Base-by-base conservation (phyloP, 2,113 vertebrate species). In the Salminus brasiliensis region DNA sequence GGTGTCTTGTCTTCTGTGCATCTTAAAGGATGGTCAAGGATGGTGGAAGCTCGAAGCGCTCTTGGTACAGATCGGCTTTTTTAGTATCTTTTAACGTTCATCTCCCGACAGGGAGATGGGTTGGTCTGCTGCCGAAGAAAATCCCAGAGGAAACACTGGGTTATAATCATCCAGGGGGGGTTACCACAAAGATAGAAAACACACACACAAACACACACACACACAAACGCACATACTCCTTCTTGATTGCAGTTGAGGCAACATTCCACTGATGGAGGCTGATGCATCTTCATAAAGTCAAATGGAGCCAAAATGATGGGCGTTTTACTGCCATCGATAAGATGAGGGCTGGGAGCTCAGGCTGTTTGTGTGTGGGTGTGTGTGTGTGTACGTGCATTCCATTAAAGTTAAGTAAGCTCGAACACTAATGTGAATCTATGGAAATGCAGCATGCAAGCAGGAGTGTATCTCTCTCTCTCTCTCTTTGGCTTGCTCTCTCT, bases 401-500 rank as follows among this genome's bases (percentile, higher is more conserved):
- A 27, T 12, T 55, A 55, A 55, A 55, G 52, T 27, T 12, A 59
- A 57, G 53, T 6, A 11, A 59, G 55, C 9, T 59, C 29, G 5
- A 4, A 55, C 59, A 4, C 15, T 62, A 32, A 62, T 9, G 59
- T 32, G 15, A 21, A 32, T 32, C 29, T 16, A 18, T 18, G 4
- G 32, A 30, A 62, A 18, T 62, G 59, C 59, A 21, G 29, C 29
- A 6, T 63, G 43, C 43, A 45, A 45, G 43, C 43, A 9, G 12
- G 8, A 12, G n/a, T 60, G 25, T 60, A 25, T 34, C 60, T 32
- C 29, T 63, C 60, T 62, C 59, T 72, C 70, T 72, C 30, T 72
- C 23, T 66, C 23, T 16, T n/a, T n/a, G n/a, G n/a, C n/a, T n/a
- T n/a, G n/a, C 4, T 41, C 15, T 12, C 32, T 27, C 13, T 27